Percentiles rank a stretch among this genome's conserved stretches.
phyloP scores from a whole-genome alignment of 2,113 vertebrate species.

The Felis chaus region DNA sequence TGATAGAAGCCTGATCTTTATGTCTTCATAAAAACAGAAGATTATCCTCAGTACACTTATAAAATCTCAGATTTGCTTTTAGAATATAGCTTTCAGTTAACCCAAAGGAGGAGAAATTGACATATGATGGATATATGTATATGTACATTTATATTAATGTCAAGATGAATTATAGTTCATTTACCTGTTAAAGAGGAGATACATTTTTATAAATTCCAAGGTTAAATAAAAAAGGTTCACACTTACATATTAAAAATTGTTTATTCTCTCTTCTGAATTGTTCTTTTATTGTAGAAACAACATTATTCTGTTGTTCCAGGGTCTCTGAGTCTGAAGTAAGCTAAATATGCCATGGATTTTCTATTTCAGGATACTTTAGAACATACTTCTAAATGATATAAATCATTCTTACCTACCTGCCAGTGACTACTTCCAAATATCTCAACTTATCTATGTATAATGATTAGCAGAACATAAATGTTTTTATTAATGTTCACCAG shows the following conservation, averaged over 20 bases:
- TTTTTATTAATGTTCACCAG: neutral
- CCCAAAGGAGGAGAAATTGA: neutral
- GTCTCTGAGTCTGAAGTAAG: neutral
- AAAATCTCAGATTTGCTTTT: neutral
- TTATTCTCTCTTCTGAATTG: neutral
- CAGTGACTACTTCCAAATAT: neutral
- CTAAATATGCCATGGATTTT: neutral
- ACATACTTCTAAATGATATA: neutral
- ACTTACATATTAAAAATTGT: slow-evolving; percentile 10
- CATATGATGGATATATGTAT: neutral
- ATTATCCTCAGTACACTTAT: neutral
- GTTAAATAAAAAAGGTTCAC: neutral
- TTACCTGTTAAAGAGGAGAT: neutral
- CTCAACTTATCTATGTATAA: neutral
- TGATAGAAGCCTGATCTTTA: neutral
- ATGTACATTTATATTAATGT: neutral
- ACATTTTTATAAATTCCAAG: neutral
- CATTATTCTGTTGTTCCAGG: neutral
- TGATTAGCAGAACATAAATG: neutral
- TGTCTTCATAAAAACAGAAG: neutral
- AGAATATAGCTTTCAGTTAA: neutral
- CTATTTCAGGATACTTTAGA: neutral
- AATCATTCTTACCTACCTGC: neutral
- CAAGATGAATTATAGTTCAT: neutral
- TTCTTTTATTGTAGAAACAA: neutral